phyloP scores from a whole-genome alignment of 2,797 vertebrate genomes.

The Molossus alvarezi region DNA sequence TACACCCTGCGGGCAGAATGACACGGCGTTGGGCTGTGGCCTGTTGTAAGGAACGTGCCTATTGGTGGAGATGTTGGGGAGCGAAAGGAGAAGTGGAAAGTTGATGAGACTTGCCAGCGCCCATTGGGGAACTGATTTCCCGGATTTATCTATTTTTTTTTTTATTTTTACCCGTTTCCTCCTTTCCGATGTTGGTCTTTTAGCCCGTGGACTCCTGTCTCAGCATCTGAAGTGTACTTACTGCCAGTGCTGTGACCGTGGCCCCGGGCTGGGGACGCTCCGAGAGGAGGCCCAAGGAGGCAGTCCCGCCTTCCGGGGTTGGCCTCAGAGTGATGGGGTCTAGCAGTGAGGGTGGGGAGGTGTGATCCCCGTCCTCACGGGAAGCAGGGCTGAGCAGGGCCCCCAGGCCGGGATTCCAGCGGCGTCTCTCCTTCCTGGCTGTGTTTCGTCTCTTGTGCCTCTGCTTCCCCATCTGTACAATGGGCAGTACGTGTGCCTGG shows the following conservation, averaged over 20 bases:
- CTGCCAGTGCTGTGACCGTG: background rate
- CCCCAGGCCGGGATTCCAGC: accelerated
- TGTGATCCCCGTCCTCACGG: accelerated
- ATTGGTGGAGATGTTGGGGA: background rate
- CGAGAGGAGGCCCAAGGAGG: accelerated
- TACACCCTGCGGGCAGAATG: background rate
- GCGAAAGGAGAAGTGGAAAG: background rate
- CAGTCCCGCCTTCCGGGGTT: accelerated
- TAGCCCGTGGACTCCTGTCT: accelerated
- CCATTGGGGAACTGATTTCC: background rate
- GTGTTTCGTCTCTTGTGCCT: background rate
- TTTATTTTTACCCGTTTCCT: background rate
- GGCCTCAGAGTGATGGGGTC: background rate
- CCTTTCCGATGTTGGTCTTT: background rate
- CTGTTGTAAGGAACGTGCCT: background rate
- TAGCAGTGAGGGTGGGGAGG: accelerated
- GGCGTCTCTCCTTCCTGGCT: background rate
- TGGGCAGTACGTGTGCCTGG: background rate
- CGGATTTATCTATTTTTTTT: background rate
- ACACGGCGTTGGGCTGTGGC: background rate
- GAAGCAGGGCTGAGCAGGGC: background rate
- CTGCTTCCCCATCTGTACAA: background rate
- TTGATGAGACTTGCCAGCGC: background rate
- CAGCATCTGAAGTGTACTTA: background rate
- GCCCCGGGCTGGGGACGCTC: background rate